A percentile compares a stretch with the other conserved stretches of the same genome.
These are phyloP conservation scores for Chelonus formosanus DNA, from an alignment of 2,888 invertebrate species.

Conservation along the genomic window DNA sequence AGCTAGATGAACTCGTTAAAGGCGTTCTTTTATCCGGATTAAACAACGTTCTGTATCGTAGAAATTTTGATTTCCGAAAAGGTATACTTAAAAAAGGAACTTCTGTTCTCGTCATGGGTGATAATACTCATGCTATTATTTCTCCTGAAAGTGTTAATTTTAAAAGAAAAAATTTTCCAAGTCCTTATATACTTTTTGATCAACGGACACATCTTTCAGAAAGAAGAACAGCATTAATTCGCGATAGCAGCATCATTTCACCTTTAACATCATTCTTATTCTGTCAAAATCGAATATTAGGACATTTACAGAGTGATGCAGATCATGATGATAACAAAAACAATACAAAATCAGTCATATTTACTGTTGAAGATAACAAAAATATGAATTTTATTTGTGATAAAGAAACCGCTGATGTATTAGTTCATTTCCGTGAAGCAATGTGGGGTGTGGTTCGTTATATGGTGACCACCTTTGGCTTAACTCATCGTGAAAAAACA, in stretches of 20 bases:
- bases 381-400: slow-evolving; percentile 61
- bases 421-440: slow-evolving; percentile 66
- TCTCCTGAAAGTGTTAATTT: slow-evolving; percentile 74
- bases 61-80: slow-evolving; percentile 67
- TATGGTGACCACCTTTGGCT: slow-evolving; percentile 65
- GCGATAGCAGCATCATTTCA: slow-evolving; percentile 70
- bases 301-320: slow-evolving; percentile 44
- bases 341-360: slow-evolving; percentile 41
- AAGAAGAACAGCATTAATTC: slow-evolving; percentile 68
- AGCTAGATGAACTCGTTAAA: slow-evolving; percentile 69
- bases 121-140: slow-evolving; percentile 69
- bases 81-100: slow-evolving; percentile 67
- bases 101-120: slow-evolving; percentile 66
- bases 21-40: slow-evolving; percentile 71
- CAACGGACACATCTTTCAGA: slow-evolving; percentile 70
- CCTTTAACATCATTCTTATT: slow-evolving; percentile 72
- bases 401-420: slow-evolving; percentile 63
- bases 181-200: slow-evolving; percentile 68
- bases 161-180: slow-evolving; percentile 64
- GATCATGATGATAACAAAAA: too few species aligned
- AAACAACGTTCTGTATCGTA: slow-evolving; percentile 68
- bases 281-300: slow-evolving; percentile 50
- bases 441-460: slow-evolving; percentile 67
- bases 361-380: slow-evolving; percentile 57
- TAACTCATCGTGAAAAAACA: not conserved